These are phyloP conservation scores for Mesocentrotus franciscanus DNA, from an alignment of 53 echinoderm and acorn worm genomes.

Conservation along the genomic window DNA sequence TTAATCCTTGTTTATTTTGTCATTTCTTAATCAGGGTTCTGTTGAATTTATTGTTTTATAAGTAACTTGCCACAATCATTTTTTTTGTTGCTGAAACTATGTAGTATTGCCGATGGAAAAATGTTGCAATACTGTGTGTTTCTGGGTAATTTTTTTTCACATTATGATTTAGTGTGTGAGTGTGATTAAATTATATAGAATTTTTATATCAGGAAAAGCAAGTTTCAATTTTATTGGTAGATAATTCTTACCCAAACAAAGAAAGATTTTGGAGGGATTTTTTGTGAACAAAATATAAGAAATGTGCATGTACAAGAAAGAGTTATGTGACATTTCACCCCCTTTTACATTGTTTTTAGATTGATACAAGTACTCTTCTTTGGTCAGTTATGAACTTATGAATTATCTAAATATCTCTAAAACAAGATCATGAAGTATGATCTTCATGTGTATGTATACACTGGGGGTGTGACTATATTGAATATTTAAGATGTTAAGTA, in stretches of 20 bases:
- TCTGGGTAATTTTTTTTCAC: conserved; percentile 56
- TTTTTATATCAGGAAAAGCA: conserved; percentile 51
- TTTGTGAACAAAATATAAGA: neutral
- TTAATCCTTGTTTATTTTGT: neutral
- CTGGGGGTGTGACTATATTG: neutral
- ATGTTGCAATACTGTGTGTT: conserved; percentile 69
- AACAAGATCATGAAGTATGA: neutral
- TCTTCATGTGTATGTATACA: neutral
- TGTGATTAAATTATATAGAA: conserved; percentile 48
- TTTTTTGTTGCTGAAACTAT: conserved; percentile 59
- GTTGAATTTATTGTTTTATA: conserved; percentile 12
- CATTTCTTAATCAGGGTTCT: conserved; percentile 25
- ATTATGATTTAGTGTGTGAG: conserved; percentile 64
- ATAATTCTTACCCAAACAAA: neutral
- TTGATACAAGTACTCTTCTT: too few species aligned
- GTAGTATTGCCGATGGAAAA: conserved; percentile 62
- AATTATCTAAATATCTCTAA: neutral
- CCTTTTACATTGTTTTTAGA: neutral
- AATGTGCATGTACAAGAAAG: neutral
- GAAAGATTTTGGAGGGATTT: neutral
- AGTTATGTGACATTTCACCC: neutral
- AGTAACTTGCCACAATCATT: conserved; percentile 54
- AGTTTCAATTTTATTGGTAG: conserved; percentile 13
- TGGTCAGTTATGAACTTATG: neutral
- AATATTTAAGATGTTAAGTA: neutral